Percentiles rank a stretch among this genome's conserved stretches.
These are phyloP conservation scores for Dascillus cervinus DNA, from an alignment of 2,888 invertebrate genomes.

Conservation along the genomic window DNA sequence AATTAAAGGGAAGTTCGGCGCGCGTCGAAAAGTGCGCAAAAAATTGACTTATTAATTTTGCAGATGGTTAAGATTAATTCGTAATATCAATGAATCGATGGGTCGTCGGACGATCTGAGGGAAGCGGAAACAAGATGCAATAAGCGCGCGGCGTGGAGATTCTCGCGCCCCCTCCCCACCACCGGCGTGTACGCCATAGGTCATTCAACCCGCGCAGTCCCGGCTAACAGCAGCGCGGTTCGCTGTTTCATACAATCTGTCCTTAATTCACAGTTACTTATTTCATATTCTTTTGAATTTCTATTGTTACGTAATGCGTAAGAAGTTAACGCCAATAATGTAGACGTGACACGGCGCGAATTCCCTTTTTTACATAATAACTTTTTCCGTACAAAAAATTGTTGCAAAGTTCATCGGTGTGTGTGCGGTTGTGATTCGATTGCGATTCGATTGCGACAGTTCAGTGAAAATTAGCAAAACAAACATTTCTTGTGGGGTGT, in stretches of 20 bases:
- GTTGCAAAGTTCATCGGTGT: no score
- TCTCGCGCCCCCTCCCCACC: constrained; percentile 31
- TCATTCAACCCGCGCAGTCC: constrained; percentile 44
- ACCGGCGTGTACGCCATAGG: constrained; percentile 32
- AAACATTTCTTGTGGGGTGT: no score
- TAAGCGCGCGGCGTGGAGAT: constrained; percentile 38
- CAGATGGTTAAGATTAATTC: no score
- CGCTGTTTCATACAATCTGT: constrained; percentile 34
- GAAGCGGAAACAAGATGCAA: constrained; percentile 42
- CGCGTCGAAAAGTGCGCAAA: neutral
- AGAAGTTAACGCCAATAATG: constrained; percentile 14
- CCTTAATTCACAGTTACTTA: constrained; percentile 36
- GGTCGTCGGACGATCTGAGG: constrained; percentile 24
- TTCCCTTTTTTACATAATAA: no score
- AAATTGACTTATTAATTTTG: neutral
- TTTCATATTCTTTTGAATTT: constrained; percentile 28
- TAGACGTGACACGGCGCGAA: constrained; percentile 15
- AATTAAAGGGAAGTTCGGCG: constrained; percentile 6
- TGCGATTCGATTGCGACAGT: no score
- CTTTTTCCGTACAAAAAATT: no score
- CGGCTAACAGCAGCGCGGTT: constrained; percentile 37
- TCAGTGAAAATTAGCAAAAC: no score
- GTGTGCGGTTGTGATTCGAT: no score
- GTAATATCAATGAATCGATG: constrained; percentile 26
- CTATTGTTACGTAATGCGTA: constrained; percentile 20